A percentile compares a stretch with the other conserved stretches of the same genome.
Evolutionary conservation across 2,113 vertebrate species (phyloP).

Genomic region (Austrofundulus limnaeus): DNA sequence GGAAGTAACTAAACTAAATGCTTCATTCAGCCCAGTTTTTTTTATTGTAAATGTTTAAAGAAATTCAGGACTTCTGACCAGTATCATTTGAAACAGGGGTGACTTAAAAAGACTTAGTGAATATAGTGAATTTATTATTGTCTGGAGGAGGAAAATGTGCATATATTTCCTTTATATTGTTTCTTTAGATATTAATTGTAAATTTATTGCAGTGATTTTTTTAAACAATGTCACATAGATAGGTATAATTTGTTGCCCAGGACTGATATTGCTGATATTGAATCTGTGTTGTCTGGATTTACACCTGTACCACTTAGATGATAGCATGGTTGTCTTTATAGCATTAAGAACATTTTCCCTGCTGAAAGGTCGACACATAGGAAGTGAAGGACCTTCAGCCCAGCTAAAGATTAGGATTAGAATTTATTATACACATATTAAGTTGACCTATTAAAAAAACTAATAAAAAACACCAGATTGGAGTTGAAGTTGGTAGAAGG

Average conservation of each 20-base stretch:
- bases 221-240: background rate
- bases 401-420: too few relatives aligned
- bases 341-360: conserved; percentile 2
- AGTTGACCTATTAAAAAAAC: conserved; percentile 13
- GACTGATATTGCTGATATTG: background rate
- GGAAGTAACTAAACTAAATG: background rate
- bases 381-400: conserved; percentile 4
- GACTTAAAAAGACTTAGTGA: background rate
- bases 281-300: background rate
- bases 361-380: background rate
- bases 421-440: conserved; percentile 23
- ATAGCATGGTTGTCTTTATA: conserved; percentile 5
- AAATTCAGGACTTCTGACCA: background rate
- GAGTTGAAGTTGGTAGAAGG: background rate
- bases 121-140: background rate
- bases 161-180: background rate
- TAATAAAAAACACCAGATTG: conserved; percentile 7
- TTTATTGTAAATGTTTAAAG: background rate
- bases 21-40: background rate
- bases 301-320: background rate
- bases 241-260: background rate
- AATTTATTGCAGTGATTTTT: background rate
- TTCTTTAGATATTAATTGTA: background rate
- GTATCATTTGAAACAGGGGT: background rate
- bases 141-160: too few relatives aligned